Evolutionary conservation across 2,888 invertebrate species (phyloP).

Genomic region (Ceramica pisi): DNA sequence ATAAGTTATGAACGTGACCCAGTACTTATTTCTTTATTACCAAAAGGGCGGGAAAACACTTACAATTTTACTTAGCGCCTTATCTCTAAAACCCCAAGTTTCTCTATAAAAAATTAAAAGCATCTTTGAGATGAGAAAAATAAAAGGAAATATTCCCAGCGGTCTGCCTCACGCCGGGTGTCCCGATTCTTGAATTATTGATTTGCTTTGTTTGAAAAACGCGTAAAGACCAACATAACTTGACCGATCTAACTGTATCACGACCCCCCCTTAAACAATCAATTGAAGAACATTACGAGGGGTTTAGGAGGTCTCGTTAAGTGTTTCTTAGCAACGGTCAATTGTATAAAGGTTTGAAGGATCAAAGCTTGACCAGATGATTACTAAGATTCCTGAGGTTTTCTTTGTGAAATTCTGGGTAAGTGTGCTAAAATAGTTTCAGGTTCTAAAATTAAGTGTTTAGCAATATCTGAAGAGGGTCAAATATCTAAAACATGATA

Average conservation of each 20-base stretch:
- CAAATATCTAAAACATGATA: neutral
- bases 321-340: conserved; percentile 69
- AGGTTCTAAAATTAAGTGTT: conserved; percentile 26
- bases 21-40: conserved; percentile 28
- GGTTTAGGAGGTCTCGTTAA: conserved; percentile 64
- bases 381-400: conserved; percentile 67
- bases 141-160: conserved; percentile 61
- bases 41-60: conserved; percentile 40
- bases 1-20: conserved; percentile 4
- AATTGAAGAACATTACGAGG: conserved; percentile 60
- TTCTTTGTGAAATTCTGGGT: conserved; percentile 59
- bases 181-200: conserved; percentile 75
- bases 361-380: conserved; percentile 74
- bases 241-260: conserved; percentile 61
- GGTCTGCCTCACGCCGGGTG: conserved; percentile 51
- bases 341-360: conserved; percentile 63
- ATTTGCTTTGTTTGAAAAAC: conserved; percentile 77
- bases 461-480: conserved; percentile 1
- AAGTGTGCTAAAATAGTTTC: conserved; percentile 23
- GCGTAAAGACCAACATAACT: conserved; percentile 65
- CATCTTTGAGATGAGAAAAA: conserved; percentile 61
- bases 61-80: conserved; percentile 54
- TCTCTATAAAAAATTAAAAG: conserved; percentile 65
- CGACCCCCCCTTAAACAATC: conserved; percentile 51
- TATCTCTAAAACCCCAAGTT: conserved; percentile 60